Evolutionary conservation across 2,113 vertebrate genomes (phyloP).

Genomic region (Campylomormyrus tamandua): DNA sequence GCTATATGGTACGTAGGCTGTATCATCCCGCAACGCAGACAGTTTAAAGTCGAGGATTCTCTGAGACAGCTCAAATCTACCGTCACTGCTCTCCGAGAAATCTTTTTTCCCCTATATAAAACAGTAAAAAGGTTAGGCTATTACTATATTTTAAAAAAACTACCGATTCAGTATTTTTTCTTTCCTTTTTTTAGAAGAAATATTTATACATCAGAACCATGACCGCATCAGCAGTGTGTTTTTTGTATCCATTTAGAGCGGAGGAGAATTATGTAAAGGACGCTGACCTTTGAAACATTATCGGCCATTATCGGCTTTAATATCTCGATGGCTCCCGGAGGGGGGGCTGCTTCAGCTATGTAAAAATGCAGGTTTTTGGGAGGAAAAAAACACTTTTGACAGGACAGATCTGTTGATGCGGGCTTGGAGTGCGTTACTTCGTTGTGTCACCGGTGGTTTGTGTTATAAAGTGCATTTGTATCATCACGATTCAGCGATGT

Average conservation of each 20-base stretch:
- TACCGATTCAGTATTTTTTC: background rate
- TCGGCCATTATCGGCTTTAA: conserved; percentile 8
- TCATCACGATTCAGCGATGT: background rate
- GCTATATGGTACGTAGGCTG: background rate
- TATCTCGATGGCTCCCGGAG: background rate
- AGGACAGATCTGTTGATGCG: background rate
- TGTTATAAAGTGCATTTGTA: background rate
- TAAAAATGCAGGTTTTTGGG: background rate
- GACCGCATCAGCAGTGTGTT: background rate
- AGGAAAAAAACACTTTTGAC: background rate
- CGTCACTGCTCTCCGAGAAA: background rate
- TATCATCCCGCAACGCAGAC: background rate
- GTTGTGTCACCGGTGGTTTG: background rate
- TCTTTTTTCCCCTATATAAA: background rate
- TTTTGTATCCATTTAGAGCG: background rate
- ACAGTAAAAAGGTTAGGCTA: no score
- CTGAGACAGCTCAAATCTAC: background rate
- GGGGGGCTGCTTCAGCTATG: background rate
- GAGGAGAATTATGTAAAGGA: background rate
- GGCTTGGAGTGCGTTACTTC: background rate
- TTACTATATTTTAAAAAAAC: background rate
- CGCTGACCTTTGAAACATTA: conserved; percentile 17
- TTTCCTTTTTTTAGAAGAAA: background rate
- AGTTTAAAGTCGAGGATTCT: background rate
- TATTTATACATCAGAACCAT: conserved; percentile 4